Conservation (phyloP, 2,888 invertebrate genomes). For the Acrocyrtus sp. region DNA sequence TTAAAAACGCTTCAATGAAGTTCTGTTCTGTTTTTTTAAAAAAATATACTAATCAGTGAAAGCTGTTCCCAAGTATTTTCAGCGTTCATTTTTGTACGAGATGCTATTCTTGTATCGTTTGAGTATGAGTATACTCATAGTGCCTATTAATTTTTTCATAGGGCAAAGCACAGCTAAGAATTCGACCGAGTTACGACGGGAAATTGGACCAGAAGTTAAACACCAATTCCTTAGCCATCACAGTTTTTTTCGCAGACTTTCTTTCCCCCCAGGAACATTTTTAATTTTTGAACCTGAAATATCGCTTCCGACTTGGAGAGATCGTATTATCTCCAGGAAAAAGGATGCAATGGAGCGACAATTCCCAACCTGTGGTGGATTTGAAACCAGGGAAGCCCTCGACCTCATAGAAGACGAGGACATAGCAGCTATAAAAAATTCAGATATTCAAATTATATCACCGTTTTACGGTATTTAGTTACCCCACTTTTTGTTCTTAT, state of each 20-base stretch:
- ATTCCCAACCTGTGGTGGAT: background rate
- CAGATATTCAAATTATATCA: slow-evolving; percentile 25
- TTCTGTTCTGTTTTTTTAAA: too few relatives aligned
- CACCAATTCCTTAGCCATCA: background rate
- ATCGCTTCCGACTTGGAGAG: slow-evolving; percentile 26
- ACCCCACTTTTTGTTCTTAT: too few relatives aligned
- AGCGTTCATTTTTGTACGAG: too few relatives aligned
- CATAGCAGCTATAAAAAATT: slow-evolving; percentile 26
- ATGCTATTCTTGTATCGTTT: too few relatives aligned
- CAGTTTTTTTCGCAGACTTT: slow-evolving; percentile 22
- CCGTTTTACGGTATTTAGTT: slow-evolving; percentile 37
- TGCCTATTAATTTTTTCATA: too few relatives aligned
- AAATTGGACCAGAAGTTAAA: background rate
- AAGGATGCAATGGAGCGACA: too few relatives aligned
- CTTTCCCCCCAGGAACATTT: slow-evolving; percentile 37
- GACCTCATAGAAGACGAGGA: slow-evolving; percentile 17
- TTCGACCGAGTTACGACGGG: too few relatives aligned
- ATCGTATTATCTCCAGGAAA: background rate
- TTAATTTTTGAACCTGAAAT: slow-evolving; percentile 24
- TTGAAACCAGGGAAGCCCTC: background rate
- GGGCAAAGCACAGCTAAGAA: too few relatives aligned
- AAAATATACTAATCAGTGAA: too few relatives aligned
- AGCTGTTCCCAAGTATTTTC: too few relatives aligned
- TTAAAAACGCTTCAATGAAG: too few relatives aligned
- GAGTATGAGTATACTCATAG: too few relatives aligned